phyloP scores from a whole-genome alignment of 2,113 vertebrate species.

The Athene cunicularia region DNA sequence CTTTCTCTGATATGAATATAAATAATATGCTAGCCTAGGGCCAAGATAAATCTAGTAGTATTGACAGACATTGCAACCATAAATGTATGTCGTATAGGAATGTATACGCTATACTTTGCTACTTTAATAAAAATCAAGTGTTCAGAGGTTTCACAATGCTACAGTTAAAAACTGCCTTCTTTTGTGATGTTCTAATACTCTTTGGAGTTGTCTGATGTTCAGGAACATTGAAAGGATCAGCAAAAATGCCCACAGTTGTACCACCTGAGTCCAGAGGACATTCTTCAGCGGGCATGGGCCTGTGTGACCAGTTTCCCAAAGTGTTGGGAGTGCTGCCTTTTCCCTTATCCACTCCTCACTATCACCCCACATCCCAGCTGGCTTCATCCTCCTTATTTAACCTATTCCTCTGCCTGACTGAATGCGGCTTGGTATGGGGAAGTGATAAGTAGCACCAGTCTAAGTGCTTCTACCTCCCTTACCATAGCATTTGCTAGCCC shows the following conservation, averaged over 20 bases:
- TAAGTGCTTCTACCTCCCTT: neutral
- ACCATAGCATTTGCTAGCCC: fast-evolving
- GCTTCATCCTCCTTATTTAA: neutral
- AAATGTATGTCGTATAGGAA: neutral
- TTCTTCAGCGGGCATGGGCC: neutral
- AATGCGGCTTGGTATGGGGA: neutral
- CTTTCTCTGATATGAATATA: neutral
- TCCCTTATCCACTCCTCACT: neutral
- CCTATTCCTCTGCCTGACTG: neutral
- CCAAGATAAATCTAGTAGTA: neutral
- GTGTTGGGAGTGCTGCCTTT: neutral
- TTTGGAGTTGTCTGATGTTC: neutral
- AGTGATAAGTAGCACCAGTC: neutral
- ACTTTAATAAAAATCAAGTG: neutral
- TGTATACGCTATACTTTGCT: neutral
- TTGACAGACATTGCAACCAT: neutral
- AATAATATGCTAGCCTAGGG: neutral
- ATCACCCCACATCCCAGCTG: neutral
- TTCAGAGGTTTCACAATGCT: neutral
- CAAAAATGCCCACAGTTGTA: neutral
- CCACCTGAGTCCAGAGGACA: neutral
- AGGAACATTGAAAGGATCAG: neutral
- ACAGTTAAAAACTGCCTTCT: neutral
- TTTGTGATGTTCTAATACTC: neutral
- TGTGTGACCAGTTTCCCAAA: neutral